A percentile compares a stretch with the other conserved stretches of the same genome.
Evolutionary conservation across 2,797 vertebrate species (phyloP).

Genomic region (Oreonectes daqikongensis): DNA sequence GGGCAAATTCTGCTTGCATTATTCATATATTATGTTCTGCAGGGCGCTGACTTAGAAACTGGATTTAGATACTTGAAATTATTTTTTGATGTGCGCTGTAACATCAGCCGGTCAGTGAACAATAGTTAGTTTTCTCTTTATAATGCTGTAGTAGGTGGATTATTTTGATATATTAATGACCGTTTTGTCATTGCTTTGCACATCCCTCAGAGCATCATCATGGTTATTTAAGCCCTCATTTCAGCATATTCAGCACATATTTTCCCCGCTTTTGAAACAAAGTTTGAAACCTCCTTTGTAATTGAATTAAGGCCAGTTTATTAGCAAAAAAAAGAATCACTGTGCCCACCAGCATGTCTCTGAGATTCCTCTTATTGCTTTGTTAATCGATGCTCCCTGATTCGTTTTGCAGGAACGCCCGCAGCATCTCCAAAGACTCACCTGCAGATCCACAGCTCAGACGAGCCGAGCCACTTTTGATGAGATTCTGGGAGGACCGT

Average conservation of each 20-base stretch:
- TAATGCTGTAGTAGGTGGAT: too few species aligned
- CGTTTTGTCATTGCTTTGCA: not conserved
- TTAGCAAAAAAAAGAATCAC: not conserved
- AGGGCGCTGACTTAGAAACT: conserved; percentile 5
- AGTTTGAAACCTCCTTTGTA: conserved; percentile 1
- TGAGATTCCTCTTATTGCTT: conserved; percentile 24
- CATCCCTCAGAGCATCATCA: not conserved
- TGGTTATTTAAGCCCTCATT: not conserved
- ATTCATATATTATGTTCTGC: conserved; percentile 27
- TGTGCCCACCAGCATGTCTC: conserved; percentile 12
- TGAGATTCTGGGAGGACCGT: conserved; percentile 44
- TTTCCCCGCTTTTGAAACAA: not conserved
- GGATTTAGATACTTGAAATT: conserved; percentile 22
- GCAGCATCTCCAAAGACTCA: conserved; percentile 25
- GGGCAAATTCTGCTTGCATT: conserved; percentile 42
- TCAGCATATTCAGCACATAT: not conserved
- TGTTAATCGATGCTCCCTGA: conserved; percentile 42
- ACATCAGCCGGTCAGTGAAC: too few species aligned
- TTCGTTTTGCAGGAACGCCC: conserved; percentile 53
- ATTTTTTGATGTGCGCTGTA: conserved; percentile 9
- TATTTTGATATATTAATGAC: not conserved
- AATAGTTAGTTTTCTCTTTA: not conserved
- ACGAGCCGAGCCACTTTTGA: conserved; percentile 37
- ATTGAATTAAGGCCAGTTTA: conserved; percentile 1
- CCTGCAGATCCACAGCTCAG: conserved; percentile 33